Evolutionary conservation across 2,797 vertebrate genomes (phyloP).

Genomic region (Thalassophryne amazonica): DNA sequence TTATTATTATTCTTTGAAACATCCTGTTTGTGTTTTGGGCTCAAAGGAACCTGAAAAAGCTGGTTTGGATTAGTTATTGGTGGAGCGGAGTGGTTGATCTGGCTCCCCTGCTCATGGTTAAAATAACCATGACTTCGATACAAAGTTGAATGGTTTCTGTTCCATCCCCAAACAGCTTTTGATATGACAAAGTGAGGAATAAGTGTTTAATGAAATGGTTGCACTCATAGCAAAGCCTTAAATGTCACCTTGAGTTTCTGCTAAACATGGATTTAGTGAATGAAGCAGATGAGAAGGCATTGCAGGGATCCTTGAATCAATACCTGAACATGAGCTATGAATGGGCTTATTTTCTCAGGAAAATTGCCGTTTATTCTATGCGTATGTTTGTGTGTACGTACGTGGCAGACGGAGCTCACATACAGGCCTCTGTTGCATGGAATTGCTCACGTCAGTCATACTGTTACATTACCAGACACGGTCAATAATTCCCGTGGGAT

Average conservation of each 20-base stretch:
- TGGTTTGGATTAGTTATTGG: no score
- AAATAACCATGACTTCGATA: no score
- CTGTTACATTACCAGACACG: slow-evolving; percentile 45
- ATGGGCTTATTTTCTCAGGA: slow-evolving; percentile 19
- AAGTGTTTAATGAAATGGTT: slow-evolving; percentile 21
- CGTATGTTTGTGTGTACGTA: not conserved
- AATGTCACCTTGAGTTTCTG: not conserved
- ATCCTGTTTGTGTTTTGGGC: no score
- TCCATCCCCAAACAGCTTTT: not conserved
- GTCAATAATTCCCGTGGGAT: slow-evolving; percentile 49
- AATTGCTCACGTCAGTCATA: slow-evolving; percentile 53
- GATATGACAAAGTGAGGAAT: slow-evolving; percentile 2
- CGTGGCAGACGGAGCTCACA: not conserved
- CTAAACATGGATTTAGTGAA: slow-evolving; percentile 17
- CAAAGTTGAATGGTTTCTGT: not conserved
- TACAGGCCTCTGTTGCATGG: slow-evolving; percentile 19
- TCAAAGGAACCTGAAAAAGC: no score
- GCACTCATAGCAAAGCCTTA: not conserved
- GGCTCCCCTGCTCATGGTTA: no score
- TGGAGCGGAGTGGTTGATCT: no score
- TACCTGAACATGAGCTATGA: slow-evolving; percentile 22
- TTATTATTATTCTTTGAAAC: no score
- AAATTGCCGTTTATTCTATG: slow-evolving; percentile 20
- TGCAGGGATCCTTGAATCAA: slow-evolving; percentile 21
- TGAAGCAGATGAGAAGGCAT: not conserved